A percentile compares a stretch with the other conserved stretches of the same genome.
Conservation (phyloP, 2,113 vertebrate species). For the pig (Sus scrofa) region T2T-Sscrofa CM000812.6:111770001-111770500, state of each 20-base stretch:
- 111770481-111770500: neutral
- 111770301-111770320: neutral
- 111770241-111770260: neutral
- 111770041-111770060: neutral
- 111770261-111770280: neutral
- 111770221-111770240: neutral
- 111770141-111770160: neutral
- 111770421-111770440: neutral
- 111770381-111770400: neutral
- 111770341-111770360: neutral
- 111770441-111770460: neutral
- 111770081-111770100: neutral
- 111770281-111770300: conserved; percentile 20
- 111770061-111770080: neutral
- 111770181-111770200: neutral
- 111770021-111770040: neutral
- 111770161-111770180: neutral
- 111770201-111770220: neutral
- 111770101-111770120: neutral
- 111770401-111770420: neutral
- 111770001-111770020: neutral
- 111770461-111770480: neutral
- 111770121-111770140: neutral
- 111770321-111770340: neutral
- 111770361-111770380: neutral